Percentiles rank a stretch among this genome's conserved stretches.
Conservation (phyloP, 1,140 invertebrate species). For the Aphaenogaster ashmeadi region DNA sequence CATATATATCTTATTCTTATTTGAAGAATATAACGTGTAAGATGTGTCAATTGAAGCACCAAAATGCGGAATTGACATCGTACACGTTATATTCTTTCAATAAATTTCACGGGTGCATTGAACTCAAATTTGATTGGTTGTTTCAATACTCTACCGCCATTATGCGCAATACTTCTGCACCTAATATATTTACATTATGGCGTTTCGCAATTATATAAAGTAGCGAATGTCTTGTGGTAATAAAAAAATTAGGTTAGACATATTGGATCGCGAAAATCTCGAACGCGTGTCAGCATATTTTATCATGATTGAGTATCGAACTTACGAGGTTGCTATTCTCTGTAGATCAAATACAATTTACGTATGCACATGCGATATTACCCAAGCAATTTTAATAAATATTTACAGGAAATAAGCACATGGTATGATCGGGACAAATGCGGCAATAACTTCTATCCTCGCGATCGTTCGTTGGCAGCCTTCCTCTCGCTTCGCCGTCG, state of each 20-base stretch:
- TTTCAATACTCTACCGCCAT: too few species aligned
- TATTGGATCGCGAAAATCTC: neutral
- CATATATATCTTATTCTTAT: too few species aligned
- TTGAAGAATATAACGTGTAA: too few species aligned
- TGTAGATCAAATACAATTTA: neutral
- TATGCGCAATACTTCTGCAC: too few species aligned
- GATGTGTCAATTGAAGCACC: too few species aligned
- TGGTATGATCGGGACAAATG: constrained; percentile 76
- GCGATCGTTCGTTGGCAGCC: neutral
- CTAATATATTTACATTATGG: too few species aligned
- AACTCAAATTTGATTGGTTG: too few species aligned
- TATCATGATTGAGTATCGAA: constrained; percentile 5
- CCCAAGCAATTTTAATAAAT: constrained; percentile 14
- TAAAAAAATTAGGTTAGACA: constrained; percentile 10
- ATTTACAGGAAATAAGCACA: constrained; percentile 79
- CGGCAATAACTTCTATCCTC: constrained; percentile 73
- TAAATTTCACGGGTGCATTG: too few species aligned
- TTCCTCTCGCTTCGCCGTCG: constrained; percentile 38
- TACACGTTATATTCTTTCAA: too few species aligned
- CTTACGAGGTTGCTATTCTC: neutral
- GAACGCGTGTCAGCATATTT: neutral
- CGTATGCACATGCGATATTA: constrained; percentile 24
- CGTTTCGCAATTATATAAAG: neutral
- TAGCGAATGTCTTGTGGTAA: neutral
- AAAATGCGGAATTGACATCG: too few species aligned